Evolutionary conservation across 2,113 vertebrate genomes (phyloP), one percentile per base, ranked within the genome.

Genomic region (Meleagris gallopavo): DNA sequence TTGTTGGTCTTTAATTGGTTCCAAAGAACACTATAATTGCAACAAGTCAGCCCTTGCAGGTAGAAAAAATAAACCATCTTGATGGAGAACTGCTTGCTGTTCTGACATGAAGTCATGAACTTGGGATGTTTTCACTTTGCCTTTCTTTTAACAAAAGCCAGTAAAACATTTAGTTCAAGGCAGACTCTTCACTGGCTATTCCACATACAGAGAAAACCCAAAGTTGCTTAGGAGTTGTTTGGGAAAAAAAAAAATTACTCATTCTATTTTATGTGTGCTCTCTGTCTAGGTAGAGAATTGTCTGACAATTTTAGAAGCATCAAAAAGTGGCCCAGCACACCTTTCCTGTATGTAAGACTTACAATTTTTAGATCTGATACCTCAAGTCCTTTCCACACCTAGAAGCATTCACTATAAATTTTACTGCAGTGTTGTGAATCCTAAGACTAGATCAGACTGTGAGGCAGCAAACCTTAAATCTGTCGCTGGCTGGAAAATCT

Each of bases 401-500:
- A 74, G 50, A 80, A 91, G 45, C 38, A 79, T 76, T 82, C 32
- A 38, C 67, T 79, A 69, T 88, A 89, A 93, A 95, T 82, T 90
- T 88, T 65, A 86, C 54, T 40, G 73, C 0, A 2, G 29, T 15
- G 41, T 40, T 75, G 55, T 67, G 76, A 95, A 90, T 79, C 71
- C 71, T 41, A 50, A 83, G 65, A 78, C 52, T 75, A 79, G 54
- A 93, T 66, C 60, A 93, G 43, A 75, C 54, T 52, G 17, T 10
- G 46, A 90, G 62, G 86, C 27, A 91, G 71, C 72, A 88, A 81
- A 93, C 43, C 58, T 96, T 95, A 93, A 94, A 94, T 89, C 73
- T 94, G 60, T 70, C 85, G 69, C 67, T 20, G 41, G 43, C 6
- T 21, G 84, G 80, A 87, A 85, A 74, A 74, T 11, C 22, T 77